phyloP scores from a whole-genome alignment of 2,797 vertebrate genomes.

The Lepidocolaptes lacrymiger region DNA sequence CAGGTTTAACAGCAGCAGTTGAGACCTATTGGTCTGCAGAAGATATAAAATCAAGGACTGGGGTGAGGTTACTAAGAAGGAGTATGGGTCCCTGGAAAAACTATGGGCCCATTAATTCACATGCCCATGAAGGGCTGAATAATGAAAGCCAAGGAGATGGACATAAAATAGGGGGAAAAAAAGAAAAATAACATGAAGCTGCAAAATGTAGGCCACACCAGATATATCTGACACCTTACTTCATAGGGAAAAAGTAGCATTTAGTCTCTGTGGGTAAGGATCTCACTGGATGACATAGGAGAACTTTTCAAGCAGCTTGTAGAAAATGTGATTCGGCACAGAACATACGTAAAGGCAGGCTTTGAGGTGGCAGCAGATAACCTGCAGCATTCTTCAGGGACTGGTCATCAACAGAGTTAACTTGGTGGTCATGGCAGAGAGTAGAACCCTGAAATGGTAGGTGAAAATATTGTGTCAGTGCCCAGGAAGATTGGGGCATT shows the following conservation, averaged over 20 bases:
- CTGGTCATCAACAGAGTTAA: not conserved
- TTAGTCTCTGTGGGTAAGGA: not conserved
- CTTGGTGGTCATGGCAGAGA: accelerated
- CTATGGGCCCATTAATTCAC: not conserved
- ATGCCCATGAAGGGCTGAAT: not conserved
- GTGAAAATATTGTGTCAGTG: not conserved
- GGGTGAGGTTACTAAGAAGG: not conserved
- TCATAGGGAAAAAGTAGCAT: not conserved
- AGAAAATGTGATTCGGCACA: not conserved
- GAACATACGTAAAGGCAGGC: accelerated
- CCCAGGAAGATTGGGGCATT: accelerated
- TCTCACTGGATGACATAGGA: not conserved
- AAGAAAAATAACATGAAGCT: not conserved
- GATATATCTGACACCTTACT: not conserved
- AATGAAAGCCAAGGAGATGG: not conserved
- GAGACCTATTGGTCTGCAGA: not conserved
- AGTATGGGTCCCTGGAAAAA: not conserved
- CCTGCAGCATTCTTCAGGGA: not conserved
- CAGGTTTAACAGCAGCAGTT: not conserved
- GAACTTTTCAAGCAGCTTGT: not conserved
- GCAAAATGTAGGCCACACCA: not conserved
- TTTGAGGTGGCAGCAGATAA: not conserved
- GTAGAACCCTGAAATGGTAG: not conserved
- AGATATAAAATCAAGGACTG: not conserved
- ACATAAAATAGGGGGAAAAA: not conserved